Percentiles rank a stretch among this genome's conserved stretches.
phyloP scores from a whole-genome alignment of 2,797 vertebrate species.

The Phrynocephalus forsythii region DNA sequence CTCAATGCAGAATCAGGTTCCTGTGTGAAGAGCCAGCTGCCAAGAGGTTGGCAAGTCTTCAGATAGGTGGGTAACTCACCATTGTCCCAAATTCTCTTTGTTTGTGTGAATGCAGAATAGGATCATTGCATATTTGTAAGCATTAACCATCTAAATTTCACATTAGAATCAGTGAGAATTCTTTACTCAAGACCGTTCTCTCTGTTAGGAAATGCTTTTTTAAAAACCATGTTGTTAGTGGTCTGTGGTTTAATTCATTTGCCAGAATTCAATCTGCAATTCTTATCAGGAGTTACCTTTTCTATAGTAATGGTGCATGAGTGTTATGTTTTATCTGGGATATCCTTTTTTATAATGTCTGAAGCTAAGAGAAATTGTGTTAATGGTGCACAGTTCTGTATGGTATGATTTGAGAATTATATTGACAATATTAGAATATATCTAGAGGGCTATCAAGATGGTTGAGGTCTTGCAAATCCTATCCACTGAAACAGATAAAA shows the following conservation, averaged over 20 bases:
- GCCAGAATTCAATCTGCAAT: constrained; percentile 33
- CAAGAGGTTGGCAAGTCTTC: constrained; percentile 64
- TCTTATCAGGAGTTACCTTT: not conserved
- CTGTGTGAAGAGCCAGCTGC: constrained; percentile 59
- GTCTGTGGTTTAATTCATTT: constrained; percentile 46
- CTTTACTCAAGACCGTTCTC: not conserved
- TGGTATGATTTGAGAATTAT: not conserved
- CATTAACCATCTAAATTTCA: not conserved
- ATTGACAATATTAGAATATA: not conserved
- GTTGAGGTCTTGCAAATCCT: not conserved
- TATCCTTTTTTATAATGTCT: not conserved
- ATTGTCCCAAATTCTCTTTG: constrained; percentile 34
- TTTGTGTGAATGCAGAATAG: constrained; percentile 40
- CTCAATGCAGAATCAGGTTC: constrained; percentile 72
- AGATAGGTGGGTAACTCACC: constrained; percentile 56
- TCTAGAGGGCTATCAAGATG: not conserved
- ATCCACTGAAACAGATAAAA: not conserved
- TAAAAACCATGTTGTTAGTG: constrained; percentile 1
- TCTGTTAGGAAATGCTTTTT: constrained; percentile 30
- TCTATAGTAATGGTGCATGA: not conserved
- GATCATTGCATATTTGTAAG: constrained; percentile 33
- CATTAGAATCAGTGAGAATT: constrained; percentile 24
- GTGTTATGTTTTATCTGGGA: not conserved
- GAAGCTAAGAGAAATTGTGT: not conserved
- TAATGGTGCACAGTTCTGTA: not conserved